Evolutionary conservation across 2,797 vertebrate species (phyloP), one percentile per base, ranked within the genome.

Genomic region (Fistularia tabacaria): DNA sequence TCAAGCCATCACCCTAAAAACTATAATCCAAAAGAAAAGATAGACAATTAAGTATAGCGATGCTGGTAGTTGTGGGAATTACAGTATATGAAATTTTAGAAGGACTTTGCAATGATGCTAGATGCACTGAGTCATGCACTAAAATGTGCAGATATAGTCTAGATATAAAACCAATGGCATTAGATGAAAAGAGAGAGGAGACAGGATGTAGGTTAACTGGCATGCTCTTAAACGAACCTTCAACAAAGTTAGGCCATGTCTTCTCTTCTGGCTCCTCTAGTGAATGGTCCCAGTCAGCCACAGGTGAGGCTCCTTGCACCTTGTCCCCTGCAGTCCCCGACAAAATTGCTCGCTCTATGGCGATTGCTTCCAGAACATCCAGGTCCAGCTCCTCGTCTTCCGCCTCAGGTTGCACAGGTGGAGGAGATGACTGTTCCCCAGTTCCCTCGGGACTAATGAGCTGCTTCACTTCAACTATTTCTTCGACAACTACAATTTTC

Each of bases 401-500:
- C 9, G 1, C 59, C 49, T 83, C 74, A 12, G 68, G 11, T 4
- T 66, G 45, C 8, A 75, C 79, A 77, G 82, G 54, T 55, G 75
- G 44, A 42, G 71, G 73, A 48, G 80, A 58, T 7, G 79, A 41
- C 58, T 85, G 82, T 14, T 61, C 77, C 56, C 68, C 87, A 11
- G 53, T 14, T 6, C 57, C 70, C 2, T 79, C 15, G 1, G 89
- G 83, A 69, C 72, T 82, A 14, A 83, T 0, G 38, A 89, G 11
- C 63, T 89, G 86, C 66, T 89, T 89, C 59, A 92, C 91, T 74
- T 92, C 91, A 51, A 92, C 83, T 49, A 90, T 84, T 77, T 92
- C 91, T 60, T 92, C 91, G 6, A 92, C 91, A 12, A 92, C 89
- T 4, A 92, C 91, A 39, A 92, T 91, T 76, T 92, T 92, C 69